These are phyloP conservation scores for Pammene fasciana DNA, from an alignment of 2,888 invertebrate species.

Conservation along the genomic window DNA sequence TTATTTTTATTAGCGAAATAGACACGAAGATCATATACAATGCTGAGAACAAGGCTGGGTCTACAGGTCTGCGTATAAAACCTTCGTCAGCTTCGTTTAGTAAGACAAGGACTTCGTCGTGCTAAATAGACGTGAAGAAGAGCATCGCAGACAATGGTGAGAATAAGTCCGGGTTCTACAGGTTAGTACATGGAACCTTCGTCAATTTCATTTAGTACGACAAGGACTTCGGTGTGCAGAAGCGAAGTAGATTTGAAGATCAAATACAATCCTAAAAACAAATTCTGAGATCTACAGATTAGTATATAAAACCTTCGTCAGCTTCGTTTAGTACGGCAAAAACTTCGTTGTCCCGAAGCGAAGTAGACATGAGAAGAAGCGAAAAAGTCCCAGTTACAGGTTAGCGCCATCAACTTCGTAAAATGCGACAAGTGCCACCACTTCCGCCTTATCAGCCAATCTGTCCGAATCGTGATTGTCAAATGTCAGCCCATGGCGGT, in stretches of 20 bases:
- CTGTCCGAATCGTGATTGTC: no score
- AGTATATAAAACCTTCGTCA: slow-evolving; percentile 99
- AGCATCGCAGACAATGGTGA: slow-evolving; percentile 91
- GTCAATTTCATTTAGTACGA: no score
- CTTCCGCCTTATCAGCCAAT: no score
- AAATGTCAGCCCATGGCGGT: no score
- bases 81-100: slow-evolving; percentile 98
- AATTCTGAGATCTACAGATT: no score
- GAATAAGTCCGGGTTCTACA: slow-evolving; percentile 86
- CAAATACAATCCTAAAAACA: no score
- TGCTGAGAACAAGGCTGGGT: no score
- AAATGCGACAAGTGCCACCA: not conserved
- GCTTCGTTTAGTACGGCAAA: slow-evolving; percentile 98
- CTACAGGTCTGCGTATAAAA: no score
- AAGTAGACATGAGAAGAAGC: slow-evolving; percentile 96
- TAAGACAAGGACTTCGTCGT: slow-evolving; percentile 99
- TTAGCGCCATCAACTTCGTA: slow-evolving; percentile 47
- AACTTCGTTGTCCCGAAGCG: slow-evolving; percentile 98
- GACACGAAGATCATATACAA: no score
- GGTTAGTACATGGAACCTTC: slow-evolving; percentile 67
- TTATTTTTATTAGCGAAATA: no score
- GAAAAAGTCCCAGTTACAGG: slow-evolving; percentile 86
- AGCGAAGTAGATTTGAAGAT: no score
- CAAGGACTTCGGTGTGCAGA: slow-evolving; percentile 98
- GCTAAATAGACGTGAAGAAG: slow-evolving; percentile 95